A percentile compares a stretch with the other conserved stretches of the same genome.
Evolutionary conservation across 2,888 invertebrate genomes (phyloP).

Genomic region (Slavum lentiscoides): DNA sequence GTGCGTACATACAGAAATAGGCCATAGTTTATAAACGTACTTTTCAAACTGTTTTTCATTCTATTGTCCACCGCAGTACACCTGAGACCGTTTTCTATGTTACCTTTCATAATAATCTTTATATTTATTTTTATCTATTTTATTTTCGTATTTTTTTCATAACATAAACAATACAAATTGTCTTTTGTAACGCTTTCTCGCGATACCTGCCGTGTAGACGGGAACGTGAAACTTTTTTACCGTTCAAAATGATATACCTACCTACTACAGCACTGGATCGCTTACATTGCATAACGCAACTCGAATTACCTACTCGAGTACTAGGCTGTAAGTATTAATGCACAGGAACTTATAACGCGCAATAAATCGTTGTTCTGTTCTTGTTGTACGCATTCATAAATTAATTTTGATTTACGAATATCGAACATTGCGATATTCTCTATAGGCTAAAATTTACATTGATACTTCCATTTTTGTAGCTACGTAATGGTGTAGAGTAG

Average conservation of each 20-base stretch:
- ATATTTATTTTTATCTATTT: slow-evolving; percentile 2
- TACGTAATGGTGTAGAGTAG: too few species aligned
- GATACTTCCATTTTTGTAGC: too few species aligned
- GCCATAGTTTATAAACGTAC: slow-evolving; percentile 33
- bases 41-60: slow-evolving; percentile 40
- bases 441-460: too few species aligned
- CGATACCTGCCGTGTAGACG: background rate
- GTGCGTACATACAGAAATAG: background rate
- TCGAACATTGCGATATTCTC: too few species aligned
- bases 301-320: background rate
- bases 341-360: background rate
- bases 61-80: slow-evolving; percentile 38
- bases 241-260: background rate
- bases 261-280: background rate
- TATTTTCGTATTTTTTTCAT: background rate
- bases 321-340: background rate
- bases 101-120: slow-evolving; percentile 13
- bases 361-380: background rate
- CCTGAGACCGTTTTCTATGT: slow-evolving; percentile 43
- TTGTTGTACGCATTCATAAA: background rate
- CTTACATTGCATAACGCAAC: background rate
- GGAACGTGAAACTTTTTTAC: slow-evolving; percentile 9
- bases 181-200: slow-evolving; percentile 24
- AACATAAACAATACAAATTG: slow-evolving; percentile 31
- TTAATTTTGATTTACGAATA: too few species aligned